Percentiles rank a stretch among this genome's conserved stretches.
These are phyloP conservation scores for Drosophila fulvimacula DNA, from an alignment of 2,888 invertebrate species.

Conservation along the genomic window DNA sequence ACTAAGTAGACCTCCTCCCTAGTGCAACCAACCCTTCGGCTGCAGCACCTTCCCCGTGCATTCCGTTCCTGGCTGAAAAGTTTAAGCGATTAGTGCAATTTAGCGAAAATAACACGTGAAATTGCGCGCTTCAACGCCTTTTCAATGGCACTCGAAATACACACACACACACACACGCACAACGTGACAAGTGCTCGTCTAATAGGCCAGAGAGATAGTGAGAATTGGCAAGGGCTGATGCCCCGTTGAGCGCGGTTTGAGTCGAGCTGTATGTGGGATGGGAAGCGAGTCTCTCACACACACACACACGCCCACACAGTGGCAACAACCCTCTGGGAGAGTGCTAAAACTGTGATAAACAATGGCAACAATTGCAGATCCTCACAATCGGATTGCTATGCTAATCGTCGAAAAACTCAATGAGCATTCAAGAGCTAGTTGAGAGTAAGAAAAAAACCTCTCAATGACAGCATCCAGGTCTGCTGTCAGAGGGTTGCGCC, in stretches of 20 bases:
- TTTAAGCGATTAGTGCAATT: constrained; percentile 78
- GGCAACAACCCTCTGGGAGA: constrained; percentile 56
- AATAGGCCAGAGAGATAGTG: constrained; percentile 50
- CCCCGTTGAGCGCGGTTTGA: constrained; percentile 56
- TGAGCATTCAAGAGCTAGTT: constrained; percentile 60
- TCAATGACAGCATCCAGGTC: constrained; percentile 19
- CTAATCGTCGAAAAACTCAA: constrained; percentile 80
- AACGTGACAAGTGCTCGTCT: constrained; percentile 46
- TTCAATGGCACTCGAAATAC: constrained; percentile 71
- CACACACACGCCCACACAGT: constrained; percentile 57
- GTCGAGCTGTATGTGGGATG: constrained; percentile 71
- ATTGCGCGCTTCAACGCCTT: constrained; percentile 78
- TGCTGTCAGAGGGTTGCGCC: constrained; percentile 35
- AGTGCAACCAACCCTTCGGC: neutral
- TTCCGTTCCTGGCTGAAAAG: constrained; percentile 51
- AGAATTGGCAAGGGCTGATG: constrained; percentile 40
- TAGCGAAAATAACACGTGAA: constrained; percentile 78
- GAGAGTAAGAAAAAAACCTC: constrained; percentile 14
- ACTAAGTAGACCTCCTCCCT: constrained; percentile 24
- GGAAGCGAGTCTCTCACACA: constrained; percentile 51
- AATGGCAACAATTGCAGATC: constrained; percentile 75
- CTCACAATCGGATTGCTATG: constrained; percentile 82
- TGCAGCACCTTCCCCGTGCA: neutral
- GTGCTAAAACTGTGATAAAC: constrained; percentile 59
- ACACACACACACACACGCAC: constrained; percentile 6